Evolutionary conservation across 30 jellyfish, hydroid and myxozoan species (phyloP), one percentile per base, ranked within the genome.

Genomic region (Chironex yamaguchii): DNA sequence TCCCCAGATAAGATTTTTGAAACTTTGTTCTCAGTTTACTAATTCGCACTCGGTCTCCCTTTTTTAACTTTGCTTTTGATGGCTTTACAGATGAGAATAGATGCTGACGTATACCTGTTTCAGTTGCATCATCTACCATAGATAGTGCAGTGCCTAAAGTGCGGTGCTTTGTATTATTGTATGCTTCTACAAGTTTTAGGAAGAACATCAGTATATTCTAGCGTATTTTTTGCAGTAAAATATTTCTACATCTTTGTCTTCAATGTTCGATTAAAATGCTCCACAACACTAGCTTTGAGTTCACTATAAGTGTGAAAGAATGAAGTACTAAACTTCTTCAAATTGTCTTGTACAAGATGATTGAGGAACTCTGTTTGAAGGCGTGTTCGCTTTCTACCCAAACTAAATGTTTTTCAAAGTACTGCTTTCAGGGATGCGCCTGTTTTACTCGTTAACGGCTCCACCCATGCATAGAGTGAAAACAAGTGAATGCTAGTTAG

Each of bases 381-480:
- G n/a, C n/a, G 17, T 17, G 58, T 6, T 17, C 58, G 13, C 17
- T 42, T 9, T 42, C 58, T 42, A 42, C 58, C 58, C 58, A 42
- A 42, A 42, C 58, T 17, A n/a, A n/a, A n/a, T n/a, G n/a, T n/a
- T n/a, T n/a, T n/a, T n/a, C n/a, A n/a, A n/a, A n/a, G n/a, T n/a
- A n/a, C n/a, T n/a, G 9, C 58, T 42, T 9, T 30, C 6, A 34
- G 32, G 36, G 31, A 67, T 24, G 36, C 50, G 25, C 74, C 77
- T 24, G 69, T 65, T 63, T 85, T 71, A 1, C 71, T 26, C 52
- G 72, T 85, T 52, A 85, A 28, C 14, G 91, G 86, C 24, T n/a
- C 25, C 0, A 72, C 90, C 96, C 96, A 85, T 1, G 79, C 82
- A 58, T 53, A 85, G 27, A 71, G 72, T 36, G 84, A 36, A 58